Base-by-base conservation (phyloP, 2,113 vertebrate species). In the Catharus bicknelli region DNA sequence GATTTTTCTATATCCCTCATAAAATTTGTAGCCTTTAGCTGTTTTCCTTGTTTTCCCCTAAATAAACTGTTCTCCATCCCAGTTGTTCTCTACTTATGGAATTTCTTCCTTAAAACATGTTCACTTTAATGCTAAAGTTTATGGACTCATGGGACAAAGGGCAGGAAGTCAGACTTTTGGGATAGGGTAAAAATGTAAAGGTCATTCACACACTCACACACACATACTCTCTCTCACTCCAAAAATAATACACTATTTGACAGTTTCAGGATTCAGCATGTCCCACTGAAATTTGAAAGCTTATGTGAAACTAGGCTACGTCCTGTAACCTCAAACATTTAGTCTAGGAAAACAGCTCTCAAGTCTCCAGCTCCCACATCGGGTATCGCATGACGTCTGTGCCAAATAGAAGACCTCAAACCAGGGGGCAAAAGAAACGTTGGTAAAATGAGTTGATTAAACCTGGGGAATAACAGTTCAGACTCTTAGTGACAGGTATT, bases 221-320 rank as follows among this genome's bases (percentile, higher is more conserved):
- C 90, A 93, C 29, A 4, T 86, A 92, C 73, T 89, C 86, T 90
- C 83, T 88, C 88, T 88, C 70, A 45, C 90, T 97, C 96, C 96
- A 97, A 97, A 97, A 97, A 96, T 96, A 97, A 97, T 95, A 97
- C 83, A 94, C 95, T 94, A 94, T 95, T 96, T 97, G 96, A 97
- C 96, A 97, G 96, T 95, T 97, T 93, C 94, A 95, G 93, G 88
- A 95, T 96, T 96, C 95, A 70, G 93, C 95, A 96, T 94, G 95
- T 97, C 96, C 96, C 96, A 95, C 30, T 95, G 95, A 97, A 97
- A 97, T 97, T 96, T 97, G 90, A 97, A 97, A 95, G 89, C 94
- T 95, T 95, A 92, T 96, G 88, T 92, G 96, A 97, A 97, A 96
- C 88, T 91, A 86, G 95, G 96, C 88, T 89, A 95, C 51, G 87